Evolutionary conservation across 2,797 vertebrate species (phyloP), one percentile per base, ranked within the genome.

Genomic region (Spizella passerina): DNA sequence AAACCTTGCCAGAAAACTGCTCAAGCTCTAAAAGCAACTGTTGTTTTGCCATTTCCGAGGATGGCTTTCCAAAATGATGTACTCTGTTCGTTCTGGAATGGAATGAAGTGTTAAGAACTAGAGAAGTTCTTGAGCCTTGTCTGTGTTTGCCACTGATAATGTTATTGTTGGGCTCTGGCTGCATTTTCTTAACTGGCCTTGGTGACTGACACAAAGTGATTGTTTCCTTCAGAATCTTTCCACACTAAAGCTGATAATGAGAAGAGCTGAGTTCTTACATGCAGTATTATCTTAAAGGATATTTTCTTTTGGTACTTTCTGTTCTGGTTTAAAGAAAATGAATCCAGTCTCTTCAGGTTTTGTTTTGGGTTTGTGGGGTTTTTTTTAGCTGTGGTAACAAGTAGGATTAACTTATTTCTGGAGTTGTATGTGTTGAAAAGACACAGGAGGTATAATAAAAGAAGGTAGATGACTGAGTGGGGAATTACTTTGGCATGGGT

Each of bases 321-420:
- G 4, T 82, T 72, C 15, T 63, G 32, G 2, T 76, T 86, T 88
- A 68, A 85, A 66, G 24, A 43, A 80, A 76, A 29, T 26, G 36
- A 47, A 32, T 70, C 46, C 2, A 8, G 5, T 34, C 4, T 17
- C 24, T 46, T 46, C 26, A 47, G 8, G 10, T 18, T 66, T 70
- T n/a, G n/a, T 5, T 34, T 70, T 12, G 8, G 16, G 2, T 3
- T 10, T 4, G 5, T 8, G 23, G 53, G 9, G 2, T 36, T 10
- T 2, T 6, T 47, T 83, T 61, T 21, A 43, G 24, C 16, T 12
- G 22, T n/a, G 12, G 2, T 50, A n/a, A 60, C 86, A 57, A 50
- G 7, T 47, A 75, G 17, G 4, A 20, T 77, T 55, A 57, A 29
- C 3, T 43, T 83, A 5, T 6, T 46, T 78, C 59, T 61, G 10